These are phyloP conservation scores for Dynastes grantii DNA, from an alignment of 2,888 invertebrate species.

Conservation along the genomic window DNA sequence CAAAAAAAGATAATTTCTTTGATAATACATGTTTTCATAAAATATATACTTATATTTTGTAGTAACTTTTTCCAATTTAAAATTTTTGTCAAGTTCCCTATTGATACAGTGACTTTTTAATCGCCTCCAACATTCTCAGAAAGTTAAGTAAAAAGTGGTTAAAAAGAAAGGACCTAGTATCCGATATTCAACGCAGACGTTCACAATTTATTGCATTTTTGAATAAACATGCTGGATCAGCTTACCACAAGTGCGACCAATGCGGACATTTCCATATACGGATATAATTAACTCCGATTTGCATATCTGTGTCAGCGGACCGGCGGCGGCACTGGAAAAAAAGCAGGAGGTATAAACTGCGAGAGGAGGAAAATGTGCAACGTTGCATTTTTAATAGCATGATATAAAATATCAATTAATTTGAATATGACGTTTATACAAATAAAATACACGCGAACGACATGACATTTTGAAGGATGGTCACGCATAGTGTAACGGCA, in stretches of 20 bases:
- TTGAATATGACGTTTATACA: constrained; percentile 47
- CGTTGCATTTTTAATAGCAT: constrained; percentile 40
- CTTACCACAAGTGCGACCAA: not conserved
- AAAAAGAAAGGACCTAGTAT: too few relatives aligned
- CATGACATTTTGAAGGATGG: constrained; percentile 14
- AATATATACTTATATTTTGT: too few relatives aligned
- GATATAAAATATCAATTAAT: constrained; percentile 48
- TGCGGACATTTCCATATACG: constrained; percentile 17
- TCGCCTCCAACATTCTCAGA: too few relatives aligned
- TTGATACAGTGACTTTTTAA: too few relatives aligned
- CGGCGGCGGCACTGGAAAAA: not conserved
- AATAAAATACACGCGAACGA: constrained; percentile 13
- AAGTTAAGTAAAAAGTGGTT: too few relatives aligned
- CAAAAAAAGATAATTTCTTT: too few relatives aligned
- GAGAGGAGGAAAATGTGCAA: constrained; percentile 23
- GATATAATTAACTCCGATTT: constrained; percentile 34
- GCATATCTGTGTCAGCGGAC: constrained; percentile 22
- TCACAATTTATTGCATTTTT: too few relatives aligned
- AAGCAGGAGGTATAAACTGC: too few relatives aligned
- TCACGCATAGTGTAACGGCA: constrained; percentile 25
- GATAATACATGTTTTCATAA: too few relatives aligned
- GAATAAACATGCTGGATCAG: not conserved
- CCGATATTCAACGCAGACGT: too few relatives aligned
- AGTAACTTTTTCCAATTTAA: too few relatives aligned
- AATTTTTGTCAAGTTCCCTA: too few relatives aligned